phyloP scores from a whole-genome alignment of 2,888 invertebrate species.

The Coelinius sp. region DNA sequence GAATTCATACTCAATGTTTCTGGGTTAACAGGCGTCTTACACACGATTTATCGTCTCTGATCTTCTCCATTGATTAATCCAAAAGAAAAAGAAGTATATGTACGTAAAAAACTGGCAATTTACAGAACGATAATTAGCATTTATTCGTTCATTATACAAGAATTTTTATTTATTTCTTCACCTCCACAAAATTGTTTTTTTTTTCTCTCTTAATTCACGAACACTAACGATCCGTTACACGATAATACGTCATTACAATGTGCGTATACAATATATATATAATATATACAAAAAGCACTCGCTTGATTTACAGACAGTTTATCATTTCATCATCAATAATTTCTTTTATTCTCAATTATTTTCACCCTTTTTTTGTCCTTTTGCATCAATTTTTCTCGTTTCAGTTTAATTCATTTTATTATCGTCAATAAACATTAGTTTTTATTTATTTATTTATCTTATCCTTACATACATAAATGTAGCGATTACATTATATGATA shows the following conservation, averaged over 20 bases:
- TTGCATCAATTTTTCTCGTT: conserved; percentile 17
- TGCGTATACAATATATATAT: conserved; percentile 68
- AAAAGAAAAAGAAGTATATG: background rate
- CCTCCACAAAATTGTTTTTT: conserved; percentile 30
- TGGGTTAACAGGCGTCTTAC: conserved; percentile 43
- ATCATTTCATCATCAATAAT: background rate
- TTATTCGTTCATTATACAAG: conserved; percentile 66
- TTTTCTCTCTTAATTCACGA: conserved; percentile 51
- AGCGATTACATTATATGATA: conserved; percentile 42
- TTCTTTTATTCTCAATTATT: conserved; percentile 38
- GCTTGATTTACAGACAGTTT: conserved; percentile 58
- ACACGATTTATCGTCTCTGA: conserved; percentile 40
- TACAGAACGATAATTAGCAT: conserved; percentile 65
- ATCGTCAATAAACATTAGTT: conserved; percentile 40
- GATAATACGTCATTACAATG: conserved; percentile 55
- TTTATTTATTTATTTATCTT: conserved; percentile 32
- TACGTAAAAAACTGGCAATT: conserved; percentile 18
- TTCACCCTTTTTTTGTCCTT: conserved; percentile 41
- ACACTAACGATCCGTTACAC: conserved; percentile 29
- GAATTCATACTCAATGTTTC: conserved; percentile 44
- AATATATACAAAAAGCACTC: conserved; percentile 67
- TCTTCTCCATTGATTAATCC: conserved; percentile 8
- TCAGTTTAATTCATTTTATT: conserved; percentile 27
- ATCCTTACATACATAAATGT: conserved; percentile 45
- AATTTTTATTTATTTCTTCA: conserved; percentile 48